These are phyloP conservation scores for Cyclophora albipunctata DNA, from an alignment of 2,888 invertebrate species.

Conservation along the genomic window DNA sequence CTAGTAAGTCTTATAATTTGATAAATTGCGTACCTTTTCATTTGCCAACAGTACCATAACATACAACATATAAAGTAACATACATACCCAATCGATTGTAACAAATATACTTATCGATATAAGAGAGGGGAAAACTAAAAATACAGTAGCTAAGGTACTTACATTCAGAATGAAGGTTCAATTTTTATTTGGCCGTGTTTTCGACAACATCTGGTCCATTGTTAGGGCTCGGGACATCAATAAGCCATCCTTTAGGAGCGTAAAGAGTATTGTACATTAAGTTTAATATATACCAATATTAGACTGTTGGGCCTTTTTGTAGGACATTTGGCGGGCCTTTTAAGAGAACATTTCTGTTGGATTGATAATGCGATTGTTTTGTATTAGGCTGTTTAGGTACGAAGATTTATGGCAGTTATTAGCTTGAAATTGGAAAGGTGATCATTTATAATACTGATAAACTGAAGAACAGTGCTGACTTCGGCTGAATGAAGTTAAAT, in stretches of 20 bases:
- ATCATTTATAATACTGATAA: neutral
- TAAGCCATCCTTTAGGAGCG: slow-evolving; percentile 54
- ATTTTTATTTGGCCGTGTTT: slow-evolving; percentile 22
- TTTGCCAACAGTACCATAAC: no score
- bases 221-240: slow-evolving; percentile 57
- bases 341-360: no score
- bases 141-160: no score
- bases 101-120: no score
- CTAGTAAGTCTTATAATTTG: no score
- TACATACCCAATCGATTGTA: slow-evolving; percentile 7
- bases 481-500: no score
- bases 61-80: neutral
- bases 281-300: slow-evolving; percentile 1
- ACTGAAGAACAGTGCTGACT: no score
- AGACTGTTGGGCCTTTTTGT: neutral
- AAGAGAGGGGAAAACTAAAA: no score
- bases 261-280: slow-evolving; percentile 31
- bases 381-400: neutral
- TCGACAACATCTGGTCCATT: slow-evolving; percentile 47
- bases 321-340: no score
- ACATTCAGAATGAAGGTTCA: no score
- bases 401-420: slow-evolving; percentile 3
- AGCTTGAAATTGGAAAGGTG: neutral
- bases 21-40: no score
- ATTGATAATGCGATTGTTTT: neutral